Conservation (phyloP, 92 coral and sea anemone genomes). For the Meandrina meandrites region DNA sequence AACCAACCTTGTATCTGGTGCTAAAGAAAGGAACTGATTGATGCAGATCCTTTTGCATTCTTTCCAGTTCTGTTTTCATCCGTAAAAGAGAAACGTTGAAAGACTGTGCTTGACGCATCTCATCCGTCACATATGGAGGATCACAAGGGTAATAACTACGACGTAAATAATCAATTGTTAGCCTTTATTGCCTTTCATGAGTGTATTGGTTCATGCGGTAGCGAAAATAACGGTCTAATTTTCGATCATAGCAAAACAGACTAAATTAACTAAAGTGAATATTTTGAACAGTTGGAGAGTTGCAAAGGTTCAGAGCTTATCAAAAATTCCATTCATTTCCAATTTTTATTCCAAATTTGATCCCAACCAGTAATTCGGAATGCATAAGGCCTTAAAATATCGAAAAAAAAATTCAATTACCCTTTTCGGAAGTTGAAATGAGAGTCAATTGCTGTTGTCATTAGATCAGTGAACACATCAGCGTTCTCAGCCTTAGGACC, state of each 20-base stretch:
- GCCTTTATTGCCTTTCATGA: background rate
- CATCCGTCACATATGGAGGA: constrained; percentile 70
- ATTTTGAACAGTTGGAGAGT: no score
- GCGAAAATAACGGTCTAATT: no score
- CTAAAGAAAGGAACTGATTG: constrained; percentile 77
- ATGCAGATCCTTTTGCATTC: constrained; percentile 61
- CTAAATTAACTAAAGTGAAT: no score
- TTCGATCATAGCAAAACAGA: no score
- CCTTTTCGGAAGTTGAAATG: constrained; percentile 61
- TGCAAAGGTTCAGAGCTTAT: no score
- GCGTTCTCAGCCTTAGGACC: constrained; percentile 81
- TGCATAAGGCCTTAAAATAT: background rate
- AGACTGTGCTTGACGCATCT: constrained; percentile 43
- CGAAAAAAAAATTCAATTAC: background rate
- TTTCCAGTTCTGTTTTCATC: constrained; percentile 49
- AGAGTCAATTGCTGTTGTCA: constrained; percentile 43
- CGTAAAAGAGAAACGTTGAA: constrained; percentile 45
- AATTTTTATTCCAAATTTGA: no score
- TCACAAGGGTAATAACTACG: constrained; percentile 75
- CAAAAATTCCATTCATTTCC: no score
- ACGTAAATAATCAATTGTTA: background rate
- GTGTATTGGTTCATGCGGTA: no score
- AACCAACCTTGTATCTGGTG: constrained; percentile 76
- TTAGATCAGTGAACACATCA: constrained; percentile 47
- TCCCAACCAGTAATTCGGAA: no score